phyloP scores from a whole-genome alignment of 2,888 invertebrate species.

The Drosophila robusta region DNA sequence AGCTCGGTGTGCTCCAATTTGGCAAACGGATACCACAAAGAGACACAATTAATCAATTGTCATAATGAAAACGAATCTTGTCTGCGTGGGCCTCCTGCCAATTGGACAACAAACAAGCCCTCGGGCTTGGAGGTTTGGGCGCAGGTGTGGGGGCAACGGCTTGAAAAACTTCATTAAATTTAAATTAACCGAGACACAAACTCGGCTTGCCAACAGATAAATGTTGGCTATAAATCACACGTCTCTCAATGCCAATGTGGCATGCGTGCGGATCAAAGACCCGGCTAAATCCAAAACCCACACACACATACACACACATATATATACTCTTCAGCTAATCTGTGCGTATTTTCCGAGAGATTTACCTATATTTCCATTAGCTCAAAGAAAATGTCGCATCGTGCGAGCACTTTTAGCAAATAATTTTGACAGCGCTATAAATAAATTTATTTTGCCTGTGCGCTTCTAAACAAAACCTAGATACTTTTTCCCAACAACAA shows the following conservation, averaged over 20 bases:
- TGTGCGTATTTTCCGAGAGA: constrained; percentile 34
- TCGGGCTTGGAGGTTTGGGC: constrained; percentile 15
- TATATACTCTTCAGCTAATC: constrained; percentile 29
- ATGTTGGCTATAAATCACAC: constrained; percentile 63
- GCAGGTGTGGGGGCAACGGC: constrained; percentile 40
- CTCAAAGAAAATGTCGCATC: constrained; percentile 30
- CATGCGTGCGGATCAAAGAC: constrained; percentile 57
- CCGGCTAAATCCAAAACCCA: constrained; percentile 52
- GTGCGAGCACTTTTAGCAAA: constrained; percentile 32
- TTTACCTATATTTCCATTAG: constrained; percentile 38
- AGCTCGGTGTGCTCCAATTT: constrained; percentile 50
- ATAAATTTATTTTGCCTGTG: constrained; percentile 48
- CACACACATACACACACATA: constrained; percentile 11
- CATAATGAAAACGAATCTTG: constrained; percentile 61
- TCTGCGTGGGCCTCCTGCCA: constrained; percentile 55
- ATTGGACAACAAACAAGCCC: constrained; percentile 56
- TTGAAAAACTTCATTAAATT: constrained; percentile 60
- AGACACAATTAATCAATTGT: constrained; percentile 71
- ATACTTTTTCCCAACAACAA: constrained; percentile 55
- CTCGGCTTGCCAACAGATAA: constrained; percentile 44
- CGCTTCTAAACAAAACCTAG: constrained; percentile 54
- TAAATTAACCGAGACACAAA: constrained; percentile 51
- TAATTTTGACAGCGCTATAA: constrained; percentile 69
- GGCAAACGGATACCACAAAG: constrained; percentile 59
- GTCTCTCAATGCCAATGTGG: constrained; percentile 47